A percentile compares a stretch with the other conserved stretches of the same genome.
Evolutionary conservation across 2,888 invertebrate genomes (phyloP).

Genomic region (Chrysomela aeneicollis): DNA sequence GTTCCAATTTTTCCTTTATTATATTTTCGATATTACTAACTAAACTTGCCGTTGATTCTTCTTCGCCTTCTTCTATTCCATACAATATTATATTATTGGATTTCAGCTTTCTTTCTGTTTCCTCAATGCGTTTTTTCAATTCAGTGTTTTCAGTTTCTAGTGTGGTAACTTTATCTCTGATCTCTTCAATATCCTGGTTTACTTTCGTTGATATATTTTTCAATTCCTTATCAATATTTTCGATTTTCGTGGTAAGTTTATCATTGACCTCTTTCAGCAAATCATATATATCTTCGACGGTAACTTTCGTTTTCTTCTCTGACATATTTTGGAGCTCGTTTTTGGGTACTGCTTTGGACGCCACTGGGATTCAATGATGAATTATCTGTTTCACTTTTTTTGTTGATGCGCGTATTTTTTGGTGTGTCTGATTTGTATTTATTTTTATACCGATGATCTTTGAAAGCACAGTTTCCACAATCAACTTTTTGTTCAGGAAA

Average conservation of each 20-base stretch:
- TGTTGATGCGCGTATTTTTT: neutral
- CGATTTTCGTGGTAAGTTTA: slow-evolving; percentile 6
- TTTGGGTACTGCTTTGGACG: neutral
- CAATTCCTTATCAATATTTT: slow-evolving; percentile 8
- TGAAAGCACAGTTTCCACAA: no score
- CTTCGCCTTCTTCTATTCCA: slow-evolving; percentile 7
- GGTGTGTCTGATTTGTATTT: no score
- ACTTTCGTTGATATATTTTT: slow-evolving; percentile 6
- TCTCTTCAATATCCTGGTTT: slow-evolving; percentile 9
- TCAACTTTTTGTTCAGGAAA: no score
- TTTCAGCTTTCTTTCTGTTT: slow-evolving; percentile 11
- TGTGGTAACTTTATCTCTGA: neutral
- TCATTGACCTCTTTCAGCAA: slow-evolving; percentile 4
- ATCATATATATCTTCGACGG: slow-evolving; percentile 6
- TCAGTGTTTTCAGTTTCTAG: slow-evolving; percentile 7
- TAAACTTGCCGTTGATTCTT: slow-evolving; percentile 11
- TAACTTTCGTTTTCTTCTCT: neutral
- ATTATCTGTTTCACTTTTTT: neutral
- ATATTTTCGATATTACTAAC: slow-evolving; percentile 1
- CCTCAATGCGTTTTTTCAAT: slow-evolving; percentile 3
- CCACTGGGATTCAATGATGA: neutral
- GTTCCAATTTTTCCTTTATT: slow-evolving; percentile 6
- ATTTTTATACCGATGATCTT: no score
- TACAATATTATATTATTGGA: slow-evolving; percentile 1
- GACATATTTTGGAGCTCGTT: neutral